Base-by-base conservation (phyloP, 2,797 vertebrate species). In the Xenops minutus region DNA sequence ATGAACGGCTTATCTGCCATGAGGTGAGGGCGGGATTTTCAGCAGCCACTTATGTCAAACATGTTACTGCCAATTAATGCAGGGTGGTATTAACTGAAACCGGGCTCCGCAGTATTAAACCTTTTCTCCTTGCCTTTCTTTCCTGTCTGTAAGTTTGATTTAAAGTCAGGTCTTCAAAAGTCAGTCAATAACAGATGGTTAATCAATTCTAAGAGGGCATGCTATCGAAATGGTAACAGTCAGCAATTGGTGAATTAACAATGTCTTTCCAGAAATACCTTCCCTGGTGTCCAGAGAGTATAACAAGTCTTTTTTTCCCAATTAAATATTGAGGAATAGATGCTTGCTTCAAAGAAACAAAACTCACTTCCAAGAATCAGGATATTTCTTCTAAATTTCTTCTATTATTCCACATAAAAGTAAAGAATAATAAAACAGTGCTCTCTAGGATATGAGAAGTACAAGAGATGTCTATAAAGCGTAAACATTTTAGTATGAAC, bases 51-150 rank as follows among this genome's bases (percentile, higher is more conserved):
- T 93, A 86, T 95, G 92, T 96, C 95, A 94, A 90, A 75, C 78
- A 86, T 79, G 62, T 68, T 88, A 80, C 41, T 62, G 87, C 89
- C 92, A 95, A 95, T 96, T 96, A 97, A 97, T 93, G 88, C 78
- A 91, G 93, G 91, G 78, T 94, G 89, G 92, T 89, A 95, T 87
- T 94, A 93, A 88, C 89, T 75, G 92, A 95, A 96, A 94, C 89
- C 36, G 46, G 87, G 52, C 62, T 84, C 68, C 76, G 34, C 82
- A 30, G 66, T 69, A 67, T 80, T 92, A 76, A 94, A 56, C 20
- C 26, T 94, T 95, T 85, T 63, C 75, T 81, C 71, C 71, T 78
- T 86, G 80, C 74, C 80, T 93, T 86, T 93, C 69, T 95, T 81
- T 96, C 63, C 73, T 71, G 62, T 69, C 58, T 83, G 62, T 64